Base-by-base conservation (phyloP, 2,888 invertebrate genomes). In the Agrotis puta region DNA sequence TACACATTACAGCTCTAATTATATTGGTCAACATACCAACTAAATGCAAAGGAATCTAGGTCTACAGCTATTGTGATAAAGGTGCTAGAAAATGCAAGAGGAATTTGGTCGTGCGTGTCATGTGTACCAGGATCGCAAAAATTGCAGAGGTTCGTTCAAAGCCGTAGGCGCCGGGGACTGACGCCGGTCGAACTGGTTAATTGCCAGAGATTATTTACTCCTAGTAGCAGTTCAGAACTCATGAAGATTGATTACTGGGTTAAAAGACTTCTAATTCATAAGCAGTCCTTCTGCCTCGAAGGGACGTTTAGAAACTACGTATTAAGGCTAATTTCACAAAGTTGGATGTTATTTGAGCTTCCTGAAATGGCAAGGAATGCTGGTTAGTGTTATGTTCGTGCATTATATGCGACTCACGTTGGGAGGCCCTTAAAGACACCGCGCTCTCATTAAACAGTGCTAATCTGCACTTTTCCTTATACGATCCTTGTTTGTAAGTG, bases 121-220 rank as follows among this genome's bases (percentile, higher is more conserved):
- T 75, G 68, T 80, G 69, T 65, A 79, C 70, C 48, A 70, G 74
- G 75, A 70, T 74, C 77, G 73, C 77, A 77, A 77, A 64, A 80
- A 84, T 83, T 85, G 85, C 61, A 81, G 82, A 78, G 81, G 77
- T 83, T 81, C 77, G 73, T 81, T 78, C 80, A 74, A 64, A 77
- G 87, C 92, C 88, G 81, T 85, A 78, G 90, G 91, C 89, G 73
- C 77, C 83, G 83, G 85, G 79, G 79, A 88, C 84, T 86, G 87
- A 87, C 87, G 89, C 88, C 87, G 85, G 90, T 89, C 61, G 69
- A 86, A 91, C 93, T 89, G 89, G 92, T 89, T 93, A 93, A 92
- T 92, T 91, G 88, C 86, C 82, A 85, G 73, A 87, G 88, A 90
- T 90, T 89, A 92, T 92, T 92, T 89, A 85, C 82, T 86, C 87